Conservation (phyloP, 2,797 vertebrate species). For the Ptychobarbus kaznakovi region DNA sequence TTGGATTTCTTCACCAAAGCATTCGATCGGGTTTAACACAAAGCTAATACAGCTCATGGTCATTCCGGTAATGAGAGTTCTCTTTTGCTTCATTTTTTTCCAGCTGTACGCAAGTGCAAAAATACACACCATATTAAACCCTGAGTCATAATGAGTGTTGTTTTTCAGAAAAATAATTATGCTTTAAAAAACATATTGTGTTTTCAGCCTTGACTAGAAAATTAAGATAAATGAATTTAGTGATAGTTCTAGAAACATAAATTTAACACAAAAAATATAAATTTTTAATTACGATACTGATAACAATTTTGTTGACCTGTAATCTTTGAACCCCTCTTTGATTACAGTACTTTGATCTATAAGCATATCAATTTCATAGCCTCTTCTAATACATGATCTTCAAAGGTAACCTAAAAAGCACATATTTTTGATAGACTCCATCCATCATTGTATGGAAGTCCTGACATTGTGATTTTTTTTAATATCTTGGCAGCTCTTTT, state of each 20-base stretch:
- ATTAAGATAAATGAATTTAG: background rate
- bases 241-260: background rate
- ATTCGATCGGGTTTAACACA: constrained; percentile 41
- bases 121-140: background rate
- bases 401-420: background rate
- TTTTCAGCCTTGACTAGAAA: background rate
- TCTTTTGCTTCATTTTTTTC: background rate
- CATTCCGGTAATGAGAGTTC: constrained; percentile 34
- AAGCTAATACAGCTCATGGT: constrained; percentile 33
- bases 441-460: background rate
- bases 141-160: background rate
- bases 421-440: background rate
- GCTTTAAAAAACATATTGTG: background rate
- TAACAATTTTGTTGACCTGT: background rate
- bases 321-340: background rate
- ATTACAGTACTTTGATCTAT: background rate
- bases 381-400: background rate
- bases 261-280: background rate
- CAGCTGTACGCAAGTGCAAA: background rate
- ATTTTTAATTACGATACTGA: background rate
- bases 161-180: background rate
- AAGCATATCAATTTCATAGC: background rate
- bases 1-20: constrained; percentile 45
- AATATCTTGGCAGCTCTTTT: background rate
- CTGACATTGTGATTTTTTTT: background rate